These are phyloP conservation scores for Nerophis lumbriciformis DNA, from an alignment of 2,113 vertebrate genomes.

Conservation along the genomic window DNA sequence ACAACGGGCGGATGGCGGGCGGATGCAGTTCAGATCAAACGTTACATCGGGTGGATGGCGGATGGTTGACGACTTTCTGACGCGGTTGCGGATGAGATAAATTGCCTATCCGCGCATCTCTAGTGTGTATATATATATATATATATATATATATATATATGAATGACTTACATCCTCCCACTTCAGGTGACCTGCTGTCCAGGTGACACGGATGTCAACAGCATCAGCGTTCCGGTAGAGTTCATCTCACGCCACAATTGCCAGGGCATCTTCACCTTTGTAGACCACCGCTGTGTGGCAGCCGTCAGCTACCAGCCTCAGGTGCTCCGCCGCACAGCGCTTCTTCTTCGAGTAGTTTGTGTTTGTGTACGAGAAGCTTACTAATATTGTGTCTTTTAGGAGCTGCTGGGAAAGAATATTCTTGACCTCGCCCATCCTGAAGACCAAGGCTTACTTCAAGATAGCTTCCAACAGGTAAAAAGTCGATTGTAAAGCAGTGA, in stretches of 20 bases:
- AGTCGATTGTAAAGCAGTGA: not conserved
- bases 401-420: conserved; percentile 90
- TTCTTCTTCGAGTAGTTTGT: too few relatives aligned
- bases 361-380: not conserved
- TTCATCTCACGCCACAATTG: conserved; percentile 95
- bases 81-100: too few relatives aligned
- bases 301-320: conserved; percentile 92
- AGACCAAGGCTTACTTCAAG: conserved; percentile 87
- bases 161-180: not conserved
- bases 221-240: conserved; percentile 83
- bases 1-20: too few relatives aligned
- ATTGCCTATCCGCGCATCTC: too few relatives aligned
- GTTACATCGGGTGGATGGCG: too few relatives aligned
- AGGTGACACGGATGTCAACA: conserved; percentile 81
- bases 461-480: conserved; percentile 95
- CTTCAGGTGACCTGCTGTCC: conserved; percentile 89
- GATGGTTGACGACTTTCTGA: too few relatives aligned
- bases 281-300: conserved; percentile 88
- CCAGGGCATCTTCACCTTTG: conserved; percentile 88
- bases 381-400: conserved; percentile 64
- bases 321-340: conserved; percentile 59
- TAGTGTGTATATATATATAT: too few relatives aligned
- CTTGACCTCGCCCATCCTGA: conserved; percentile 92
- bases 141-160: too few relatives aligned
- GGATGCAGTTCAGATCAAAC: too few relatives aligned